Evolutionary conservation across 2,888 invertebrate genomes (phyloP).

Genomic region (Allygus modestus): DNA sequence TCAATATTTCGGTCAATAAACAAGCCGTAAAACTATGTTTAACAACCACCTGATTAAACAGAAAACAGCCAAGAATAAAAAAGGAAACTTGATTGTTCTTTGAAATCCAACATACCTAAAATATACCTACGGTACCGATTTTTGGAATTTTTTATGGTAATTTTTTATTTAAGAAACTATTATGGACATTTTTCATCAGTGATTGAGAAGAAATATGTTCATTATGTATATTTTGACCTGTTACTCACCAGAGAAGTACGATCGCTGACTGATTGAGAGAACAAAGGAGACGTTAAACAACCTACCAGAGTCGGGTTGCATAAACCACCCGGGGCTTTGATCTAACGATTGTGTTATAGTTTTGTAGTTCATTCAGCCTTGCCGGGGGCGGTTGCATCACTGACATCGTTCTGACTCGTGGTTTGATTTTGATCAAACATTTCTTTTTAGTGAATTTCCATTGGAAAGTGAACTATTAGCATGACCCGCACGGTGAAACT

Average conservation of each 20-base stretch:
- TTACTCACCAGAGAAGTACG: not conserved
- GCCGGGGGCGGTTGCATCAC: not conserved
- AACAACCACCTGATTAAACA: not conserved
- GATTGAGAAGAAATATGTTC: no score
- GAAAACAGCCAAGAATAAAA: not conserved
- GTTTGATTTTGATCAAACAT: no score
- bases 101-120: no score
- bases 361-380: not conserved
- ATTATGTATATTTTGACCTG: no score
- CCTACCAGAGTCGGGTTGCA: not conserved
- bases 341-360: constrained; percentile 1
- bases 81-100: no score
- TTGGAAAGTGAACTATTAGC: no score
- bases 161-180: no score
- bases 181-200: no score
- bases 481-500: no score
- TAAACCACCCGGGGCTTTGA: not conserved
- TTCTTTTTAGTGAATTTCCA: no score
- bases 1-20: not conserved
- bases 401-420: not conserved
- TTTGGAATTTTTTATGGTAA: no score
- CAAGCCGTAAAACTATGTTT: not conserved
- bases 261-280: not conserved
- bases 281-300: constrained; percentile 12
- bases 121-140: no score